Conservation (phyloP, 1,140 invertebrate species). For the Panagrolaimus sp. region DNA sequence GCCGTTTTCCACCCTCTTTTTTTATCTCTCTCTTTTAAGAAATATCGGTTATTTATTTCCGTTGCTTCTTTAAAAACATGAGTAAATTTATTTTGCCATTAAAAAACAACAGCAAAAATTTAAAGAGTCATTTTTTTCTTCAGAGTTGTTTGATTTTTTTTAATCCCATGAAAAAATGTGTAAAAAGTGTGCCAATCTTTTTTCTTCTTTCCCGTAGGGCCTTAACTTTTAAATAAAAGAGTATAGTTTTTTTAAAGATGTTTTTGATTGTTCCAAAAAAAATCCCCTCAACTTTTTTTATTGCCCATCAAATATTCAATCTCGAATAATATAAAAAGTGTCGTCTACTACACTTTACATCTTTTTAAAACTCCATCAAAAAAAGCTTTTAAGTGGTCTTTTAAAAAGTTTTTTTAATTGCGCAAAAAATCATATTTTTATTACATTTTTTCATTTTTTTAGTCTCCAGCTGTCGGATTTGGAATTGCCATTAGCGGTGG, state of each 20-base stretch:
- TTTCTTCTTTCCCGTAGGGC: neutral
- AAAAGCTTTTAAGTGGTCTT: neutral
- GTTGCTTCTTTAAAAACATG: too few species aligned
- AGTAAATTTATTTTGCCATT: too few species aligned
- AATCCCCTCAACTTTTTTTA: neutral
- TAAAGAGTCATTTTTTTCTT: neutral
- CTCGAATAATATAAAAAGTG: neutral
- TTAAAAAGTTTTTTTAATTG: neutral
- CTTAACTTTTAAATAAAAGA: constrained; percentile 2
- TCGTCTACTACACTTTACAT: neutral
- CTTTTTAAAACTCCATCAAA: neutral
- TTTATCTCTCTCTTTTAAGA: too few species aligned
- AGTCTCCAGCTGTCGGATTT: constrained; percentile 91
- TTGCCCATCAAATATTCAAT: neutral
- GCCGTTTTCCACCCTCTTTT: too few species aligned
- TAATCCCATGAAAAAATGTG: too few species aligned
- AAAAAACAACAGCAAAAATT: neutral
- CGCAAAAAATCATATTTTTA: neutral
- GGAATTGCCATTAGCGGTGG: constrained; percentile 96
- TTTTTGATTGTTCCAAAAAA: neutral
- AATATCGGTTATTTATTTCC: too few species aligned
- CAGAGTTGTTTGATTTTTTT: neutral
- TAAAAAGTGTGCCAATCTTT: neutral
- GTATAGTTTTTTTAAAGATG: neutral
- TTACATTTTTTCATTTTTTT: constrained; percentile 28